A percentile compares a stretch with the other conserved stretches of the same genome.
These are phyloP conservation scores for Chiridota heheva DNA, from an alignment of 35 echinoderm and acorn worm species.

Conservation along the genomic window DNA sequence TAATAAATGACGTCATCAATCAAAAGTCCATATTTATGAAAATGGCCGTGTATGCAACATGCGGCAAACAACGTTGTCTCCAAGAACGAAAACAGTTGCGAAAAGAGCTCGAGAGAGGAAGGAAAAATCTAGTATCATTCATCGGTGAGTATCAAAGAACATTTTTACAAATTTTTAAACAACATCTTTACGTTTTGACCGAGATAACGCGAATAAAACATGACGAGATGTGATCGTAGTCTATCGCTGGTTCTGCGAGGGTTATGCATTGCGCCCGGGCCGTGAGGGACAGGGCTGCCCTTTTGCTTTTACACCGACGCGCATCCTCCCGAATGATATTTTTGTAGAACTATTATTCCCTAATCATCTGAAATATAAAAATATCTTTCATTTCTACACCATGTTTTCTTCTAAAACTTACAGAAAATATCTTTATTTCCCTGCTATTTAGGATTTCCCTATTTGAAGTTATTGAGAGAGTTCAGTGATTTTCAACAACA, in stretches of 20 bases:
- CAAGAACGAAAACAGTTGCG: slow-evolving; percentile 99
- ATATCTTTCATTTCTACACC: too few relatives aligned
- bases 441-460: too few relatives aligned
- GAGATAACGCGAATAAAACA: slow-evolving; percentile 32
- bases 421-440: too few relatives aligned
- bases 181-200: slow-evolving; percentile 11
- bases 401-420: too few relatives aligned
- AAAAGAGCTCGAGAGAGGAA: slow-evolving; percentile 96
- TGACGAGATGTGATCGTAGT: too few relatives aligned
- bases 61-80: slow-evolving; percentile 89
- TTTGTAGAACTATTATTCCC: too few relatives aligned
- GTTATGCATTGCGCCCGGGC: slow-evolving; percentile 52
- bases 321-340: slow-evolving; percentile 30
- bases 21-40: slow-evolving; percentile 85
- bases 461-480: too few relatives aligned
- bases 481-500: too few relatives aligned
- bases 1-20: slow-evolving; percentile 71
- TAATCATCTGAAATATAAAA: too few relatives aligned
- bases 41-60: slow-evolving; percentile 89
- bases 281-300: slow-evolving; percentile 60
- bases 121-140: slow-evolving; percentile 92
- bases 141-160: slow-evolving; percentile 81
- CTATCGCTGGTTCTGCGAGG: slow-evolving; percentile 29
- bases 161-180: slow-evolving; percentile 18
- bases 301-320: slow-evolving; percentile 45